Evolutionary conservation across 2,888 invertebrate species (phyloP), one percentile per base, ranked within the genome.

Genomic region (Philhelius pedissequus): DNA sequence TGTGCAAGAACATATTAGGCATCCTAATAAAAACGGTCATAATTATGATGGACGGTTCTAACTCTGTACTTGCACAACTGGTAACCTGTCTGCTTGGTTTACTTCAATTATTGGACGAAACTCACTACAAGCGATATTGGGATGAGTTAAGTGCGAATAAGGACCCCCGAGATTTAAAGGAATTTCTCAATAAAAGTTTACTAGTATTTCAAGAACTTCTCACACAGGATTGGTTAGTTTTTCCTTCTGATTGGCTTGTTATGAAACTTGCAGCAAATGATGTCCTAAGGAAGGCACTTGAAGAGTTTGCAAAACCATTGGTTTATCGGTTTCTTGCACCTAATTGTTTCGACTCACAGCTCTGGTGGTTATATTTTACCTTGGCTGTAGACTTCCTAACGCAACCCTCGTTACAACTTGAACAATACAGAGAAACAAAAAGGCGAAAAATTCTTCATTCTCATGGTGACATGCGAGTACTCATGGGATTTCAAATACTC

Each of bases 401-500:
- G 0, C 97, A 97, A 88, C 94, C 95, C 1, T 94, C 95, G 40
- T 92, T 97, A 27, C 97, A 97, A 91, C 91, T 97, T 74, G 96
- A 97, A 89, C 94, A 94, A 86, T 96, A 96, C 90, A 95, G 96
- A n/a, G 95, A 95, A 86, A 95, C 95, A 2, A 97, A 97, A 88
- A 92, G 95, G 0, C 94, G 95, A 80, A 96, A 96, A 90, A 94
- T 96, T 75, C 92, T 96, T 15, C 95, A 96, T 88, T 95, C 95
- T 74, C 96, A 97, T 89, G 96, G 96, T 1, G 97, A 98, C 89
- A 97, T 98, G 98, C 93, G 98, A 70, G 97, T 98, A 2, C 93
- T 96, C 15, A 98, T 98, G 94, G 98, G 97, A 30, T 95, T 97
- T 89, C 97, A 98, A 89, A 96, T 98, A 87, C 93, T 98, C 9